A percentile compares a stretch with the other conserved stretches of the same genome.
Evolutionary conservation across 23 tunicate genomes (phyloP).

Genomic region (Ciona savignyi): DNA sequence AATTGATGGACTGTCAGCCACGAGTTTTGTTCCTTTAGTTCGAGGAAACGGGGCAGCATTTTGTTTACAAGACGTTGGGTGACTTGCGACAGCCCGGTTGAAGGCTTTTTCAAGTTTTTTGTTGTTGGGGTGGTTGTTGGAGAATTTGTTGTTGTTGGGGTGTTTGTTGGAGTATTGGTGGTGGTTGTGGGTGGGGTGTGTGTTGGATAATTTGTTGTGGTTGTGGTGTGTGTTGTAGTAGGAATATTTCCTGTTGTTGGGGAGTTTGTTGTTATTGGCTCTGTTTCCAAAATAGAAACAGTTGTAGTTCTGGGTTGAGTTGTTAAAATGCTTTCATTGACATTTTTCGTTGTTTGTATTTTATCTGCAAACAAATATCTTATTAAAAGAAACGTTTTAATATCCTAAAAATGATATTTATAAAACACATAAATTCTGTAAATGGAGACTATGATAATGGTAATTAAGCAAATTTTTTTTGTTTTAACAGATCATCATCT

Average conservation of each 20-base stretch:
- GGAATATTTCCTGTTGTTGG: neutral
- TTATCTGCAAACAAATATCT: no score
- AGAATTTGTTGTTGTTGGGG: neutral
- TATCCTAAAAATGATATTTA: no score
- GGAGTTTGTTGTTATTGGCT: neutral
- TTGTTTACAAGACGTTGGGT: neutral
- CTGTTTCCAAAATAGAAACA: neutral
- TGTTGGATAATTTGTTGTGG: no score
- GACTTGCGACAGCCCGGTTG: neutral
- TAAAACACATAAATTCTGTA: neutral
- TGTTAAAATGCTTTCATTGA: no score
- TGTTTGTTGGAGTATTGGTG: neutral
- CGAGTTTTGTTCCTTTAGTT: neutral
- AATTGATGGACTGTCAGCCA: slow-evolving; percentile 12
- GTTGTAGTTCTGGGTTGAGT: no score
- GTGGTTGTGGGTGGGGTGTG: no score
- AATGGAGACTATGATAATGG: neutral
- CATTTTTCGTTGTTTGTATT: no score
- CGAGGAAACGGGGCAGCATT: slow-evolving; percentile 8
- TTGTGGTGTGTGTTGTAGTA: slow-evolving; percentile 5
- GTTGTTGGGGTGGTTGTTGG: slow-evolving; percentile 2
- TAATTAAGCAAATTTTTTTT: no score
- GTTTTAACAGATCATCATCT: no score
- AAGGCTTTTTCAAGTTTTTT: neutral
- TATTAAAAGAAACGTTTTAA: no score